Conservation (phyloP, 2,113 vertebrate genomes). For the Motacilla tschutschensis region DNA sequence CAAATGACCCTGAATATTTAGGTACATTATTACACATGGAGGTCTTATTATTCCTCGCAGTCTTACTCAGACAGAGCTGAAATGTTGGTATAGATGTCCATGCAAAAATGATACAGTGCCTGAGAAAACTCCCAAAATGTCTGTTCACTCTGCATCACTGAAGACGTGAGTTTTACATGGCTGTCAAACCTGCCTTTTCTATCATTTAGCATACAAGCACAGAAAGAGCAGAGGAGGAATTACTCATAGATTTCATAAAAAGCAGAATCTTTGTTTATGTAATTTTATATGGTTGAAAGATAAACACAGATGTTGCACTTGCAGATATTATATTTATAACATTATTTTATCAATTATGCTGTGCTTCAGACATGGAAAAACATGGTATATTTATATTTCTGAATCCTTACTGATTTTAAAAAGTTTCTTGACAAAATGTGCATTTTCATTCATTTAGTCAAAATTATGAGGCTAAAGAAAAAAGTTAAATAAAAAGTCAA, state of each 20-base stretch:
- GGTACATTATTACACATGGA: neutral
- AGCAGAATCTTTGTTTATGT: constrained; percentile 49
- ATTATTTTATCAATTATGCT: constrained; percentile 8
- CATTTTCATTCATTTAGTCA: neutral
- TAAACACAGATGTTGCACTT: constrained; percentile 58
- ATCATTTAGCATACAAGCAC: neutral
- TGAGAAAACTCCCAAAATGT: neutral
- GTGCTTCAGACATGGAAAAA: neutral
- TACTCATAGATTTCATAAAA: constrained; percentile 50
- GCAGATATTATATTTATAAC: constrained; percentile 12
- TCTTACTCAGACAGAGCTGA: neutral
- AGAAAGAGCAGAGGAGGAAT: constrained; percentile 38
- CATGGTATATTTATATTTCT: neutral
- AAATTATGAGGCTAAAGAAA: neutral
- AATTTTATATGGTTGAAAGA: constrained; percentile 37
- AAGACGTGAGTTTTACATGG: neutral
- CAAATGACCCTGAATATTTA: neutral
- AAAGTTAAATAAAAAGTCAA: neutral
- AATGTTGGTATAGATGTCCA: accelerated
- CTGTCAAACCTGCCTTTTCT: constrained; percentile 1
- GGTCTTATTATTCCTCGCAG: neutral
- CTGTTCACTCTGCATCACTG: neutral
- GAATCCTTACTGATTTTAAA: neutral
- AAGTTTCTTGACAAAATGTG: neutral
- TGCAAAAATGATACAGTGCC: neutral